These are phyloP conservation scores for Philonicus albiceps DNA, from an alignment of 2,888 invertebrate species.

Conservation along the genomic window DNA sequence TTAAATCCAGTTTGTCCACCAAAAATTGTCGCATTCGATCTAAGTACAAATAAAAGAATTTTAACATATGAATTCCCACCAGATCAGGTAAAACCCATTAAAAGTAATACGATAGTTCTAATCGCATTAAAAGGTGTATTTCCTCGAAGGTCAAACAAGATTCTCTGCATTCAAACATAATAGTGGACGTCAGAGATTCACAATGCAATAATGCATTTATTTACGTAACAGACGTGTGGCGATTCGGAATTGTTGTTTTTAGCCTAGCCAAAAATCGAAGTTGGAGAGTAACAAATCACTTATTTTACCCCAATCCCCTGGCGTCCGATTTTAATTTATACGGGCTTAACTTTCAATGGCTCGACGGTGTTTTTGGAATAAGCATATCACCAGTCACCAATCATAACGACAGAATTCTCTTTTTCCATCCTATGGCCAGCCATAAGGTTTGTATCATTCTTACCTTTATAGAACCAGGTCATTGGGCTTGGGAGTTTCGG, in stretches of 20 bases:
- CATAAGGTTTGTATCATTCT: conserved; percentile 64
- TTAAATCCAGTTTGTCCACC: conserved; percentile 77
- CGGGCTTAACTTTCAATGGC: conserved; percentile 81
- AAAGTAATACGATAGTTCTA: background rate
- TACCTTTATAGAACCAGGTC: background rate
- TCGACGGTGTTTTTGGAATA: conserved; percentile 81
- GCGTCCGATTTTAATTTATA: conserved; percentile 78
- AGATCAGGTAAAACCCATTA: conserved; percentile 63
- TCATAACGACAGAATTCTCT: conserved; percentile 70
- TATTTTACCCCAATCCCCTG: conserved; percentile 59
- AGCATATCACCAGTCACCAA: conserved; percentile 68
- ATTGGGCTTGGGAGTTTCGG: no score
- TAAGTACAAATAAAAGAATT: conserved; percentile 70
- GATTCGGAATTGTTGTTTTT: conserved; percentile 65
- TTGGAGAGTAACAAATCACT: conserved; percentile 60
- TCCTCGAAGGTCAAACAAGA: conserved; percentile 69
- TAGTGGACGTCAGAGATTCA: conserved; percentile 67
- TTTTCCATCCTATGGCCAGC: conserved; percentile 84
- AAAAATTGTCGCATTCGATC: conserved; percentile 75
- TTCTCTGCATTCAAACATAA: conserved; percentile 66
- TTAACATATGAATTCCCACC: conserved; percentile 72
- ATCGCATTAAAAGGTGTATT: background rate
- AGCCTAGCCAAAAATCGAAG: conserved; percentile 58
- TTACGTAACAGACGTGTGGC: conserved; percentile 73
- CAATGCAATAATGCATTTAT: conserved; percentile 69